Evolutionary conservation across 1,140 invertebrate species (phyloP), one percentile per base, ranked within the genome.

Genomic region (Drosophila subpulchrella): DNA sequence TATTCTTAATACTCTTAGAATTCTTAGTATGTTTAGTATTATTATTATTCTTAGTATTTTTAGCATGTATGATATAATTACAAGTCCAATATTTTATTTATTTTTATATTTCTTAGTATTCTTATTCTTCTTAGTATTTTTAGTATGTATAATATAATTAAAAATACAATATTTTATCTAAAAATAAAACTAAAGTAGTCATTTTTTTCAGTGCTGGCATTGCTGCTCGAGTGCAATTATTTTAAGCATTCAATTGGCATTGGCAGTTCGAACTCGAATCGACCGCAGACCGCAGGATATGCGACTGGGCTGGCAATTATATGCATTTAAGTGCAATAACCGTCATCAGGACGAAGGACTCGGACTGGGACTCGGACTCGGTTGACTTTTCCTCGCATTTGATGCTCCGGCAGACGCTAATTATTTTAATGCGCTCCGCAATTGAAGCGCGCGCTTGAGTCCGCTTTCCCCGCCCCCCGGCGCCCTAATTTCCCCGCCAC

Each of bases 321-420:
- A 83, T 88, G 84, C 83, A 88, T 89, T 88, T 89, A 88, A 88
- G 75, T 89, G 83, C 83, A 88, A 89, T 89, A 89, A 88, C 84
- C 83, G 83, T 88, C 83, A 88, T 88, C 83, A 88, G 82, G 44
- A 57, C 38, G 60, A 48, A 54, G 54, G 74, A 56, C 46, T 68
- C 27, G 27, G 3, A 24, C 24, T 24, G 24, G 2, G 24, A 3
- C 27, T 44, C 48, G 54, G 74, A 56, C 59, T 71, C 50, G 50
- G 51, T 20, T 70, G 75, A 63, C 51, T 71, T 42, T 67, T 53
- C 42, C 27, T 53, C 44, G 66, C 66, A 58, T 72, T 72, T 66
- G 78, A 75, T 80, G 59, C 78, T 78, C 44, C 34, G 38, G n/a
- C 57, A 66, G 61, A 75, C 63, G 60, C 75, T 83, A 86, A 88